Base-by-base conservation (phyloP, 2,888 invertebrate species). In the Mesoligia furuncula region DNA sequence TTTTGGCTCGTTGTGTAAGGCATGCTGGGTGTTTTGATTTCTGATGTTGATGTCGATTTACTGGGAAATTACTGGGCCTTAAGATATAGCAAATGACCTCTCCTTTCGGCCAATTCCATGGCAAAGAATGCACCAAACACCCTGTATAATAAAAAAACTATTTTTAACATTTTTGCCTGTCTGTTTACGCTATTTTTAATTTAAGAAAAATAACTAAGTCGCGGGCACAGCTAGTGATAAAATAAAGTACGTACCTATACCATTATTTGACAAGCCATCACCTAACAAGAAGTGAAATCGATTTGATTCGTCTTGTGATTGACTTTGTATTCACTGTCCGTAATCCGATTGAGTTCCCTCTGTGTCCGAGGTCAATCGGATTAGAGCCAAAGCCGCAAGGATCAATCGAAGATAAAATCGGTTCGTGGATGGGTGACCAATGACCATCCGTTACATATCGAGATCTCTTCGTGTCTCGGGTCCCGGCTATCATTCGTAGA, bases 1-100 rank as follows among this genome's bases (percentile, higher is more conserved):
- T 83, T 78, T 70, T 45, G 48, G 13, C 31, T 54, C 51, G 73
- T 73, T 77, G 70, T 77, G 70, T 59, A 39, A 39, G 59, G 48
- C 48, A 57, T 75, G 51, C 17, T 13, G 20, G 9, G 39, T 64
- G 42, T 68, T 79, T 74, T 68, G 24, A 74, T 75, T 73, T 51
- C 42, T 62, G 59, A 61, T 64, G 42, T 68, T 72, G n/a, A n/a
- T n/a, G n/a, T n/a, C n/a, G n/a, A n/a, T n/a, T n/a, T n/a, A n/a
- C n/a, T n/a, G n/a, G n/a, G n/a, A n/a, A n/a, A n/a, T n/a, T n/a
- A n/a, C n/a, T n/a, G n/a, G n/a, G n/a, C n/a, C n/a, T n/a, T n/a
- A n/a, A n/a, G n/a, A n/a, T n/a, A n/a, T n/a, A n/a, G n/a, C n/a
- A n/a, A n/a, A n/a, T n/a, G n/a, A n/a, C n/a, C n/a, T n/a, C n/a